Percentiles rank a stretch among this genome's conserved stretches.
Evolutionary conservation across 2,888 invertebrate species (phyloP).

Genomic region (Agriotes lineatus): DNA sequence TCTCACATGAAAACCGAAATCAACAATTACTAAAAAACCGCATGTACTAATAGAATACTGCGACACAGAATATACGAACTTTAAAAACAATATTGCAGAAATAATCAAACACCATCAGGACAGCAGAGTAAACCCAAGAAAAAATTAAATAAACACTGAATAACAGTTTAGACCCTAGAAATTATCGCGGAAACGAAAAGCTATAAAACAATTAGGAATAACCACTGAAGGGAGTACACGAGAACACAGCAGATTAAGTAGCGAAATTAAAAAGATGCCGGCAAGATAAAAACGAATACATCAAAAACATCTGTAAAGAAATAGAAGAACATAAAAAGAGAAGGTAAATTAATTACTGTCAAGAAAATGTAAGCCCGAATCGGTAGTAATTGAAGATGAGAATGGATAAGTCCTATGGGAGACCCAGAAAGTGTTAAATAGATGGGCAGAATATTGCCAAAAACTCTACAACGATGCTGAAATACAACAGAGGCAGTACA

Average conservation of each 20-base stretch:
- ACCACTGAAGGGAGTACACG: neutral
- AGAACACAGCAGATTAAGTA: neutral
- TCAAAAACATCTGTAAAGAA: constrained; percentile 1
- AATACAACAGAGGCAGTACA: neutral
- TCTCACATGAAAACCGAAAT: neutral
- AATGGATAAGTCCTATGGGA: neutral
- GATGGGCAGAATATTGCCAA: neutral
- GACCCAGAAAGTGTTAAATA: neutral
- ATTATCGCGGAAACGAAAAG: neutral
- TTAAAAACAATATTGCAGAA: neutral
- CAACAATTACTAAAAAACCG: neutral
- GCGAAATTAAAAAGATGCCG: neutral
- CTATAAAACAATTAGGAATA: neutral
- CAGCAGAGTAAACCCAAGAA: neutral
- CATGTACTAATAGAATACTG: neutral
- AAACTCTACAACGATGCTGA: neutral
- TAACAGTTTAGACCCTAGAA: neutral
- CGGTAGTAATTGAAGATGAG: neutral
- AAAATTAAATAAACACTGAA: neutral
- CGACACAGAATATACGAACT: neutral
- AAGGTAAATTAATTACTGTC: neutral
- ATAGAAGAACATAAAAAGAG: neutral
- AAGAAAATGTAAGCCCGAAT: constrained; percentile 1
- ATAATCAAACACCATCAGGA: neutral
- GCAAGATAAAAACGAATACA: neutral